Conservation (phyloP, 2,888 invertebrate genomes). For the Drosophila pseudotalamancana region DNA sequence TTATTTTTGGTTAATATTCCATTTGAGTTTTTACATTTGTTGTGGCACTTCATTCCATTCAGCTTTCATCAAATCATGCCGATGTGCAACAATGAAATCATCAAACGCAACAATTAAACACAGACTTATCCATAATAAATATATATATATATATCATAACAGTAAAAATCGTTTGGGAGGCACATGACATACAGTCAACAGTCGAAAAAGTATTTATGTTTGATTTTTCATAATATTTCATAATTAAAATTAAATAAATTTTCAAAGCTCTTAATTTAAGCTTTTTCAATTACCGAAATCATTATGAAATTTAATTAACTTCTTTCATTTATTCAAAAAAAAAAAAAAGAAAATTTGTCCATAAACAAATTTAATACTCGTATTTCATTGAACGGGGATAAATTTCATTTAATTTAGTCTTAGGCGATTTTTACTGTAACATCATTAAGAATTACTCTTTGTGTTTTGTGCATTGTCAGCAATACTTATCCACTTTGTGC, state of each 20-base stretch:
- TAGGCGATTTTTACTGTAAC: conserved; percentile 23
- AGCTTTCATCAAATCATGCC: conserved; percentile 6
- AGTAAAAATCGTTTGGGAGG: conserved; percentile 21
- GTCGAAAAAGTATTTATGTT: not conserved
- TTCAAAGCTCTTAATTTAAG: not conserved
- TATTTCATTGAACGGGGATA: not conserved
- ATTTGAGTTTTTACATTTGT: conserved; percentile 9
- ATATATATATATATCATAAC: conserved; percentile 7
- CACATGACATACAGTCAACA: not conserved
- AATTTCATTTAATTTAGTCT: conserved; percentile 10
- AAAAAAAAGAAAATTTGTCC: not conserved
- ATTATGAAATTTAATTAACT: too few species aligned
- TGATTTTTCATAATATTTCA: not conserved
- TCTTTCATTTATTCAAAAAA: too few species aligned
- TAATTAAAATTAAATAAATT: not conserved
- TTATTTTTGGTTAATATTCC: conserved; percentile 11
- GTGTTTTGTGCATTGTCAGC: not conserved
- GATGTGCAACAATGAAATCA: conserved; percentile 8
- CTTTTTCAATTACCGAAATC: too few species aligned
- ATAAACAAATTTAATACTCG: too few species aligned
- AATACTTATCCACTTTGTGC: not conserved
- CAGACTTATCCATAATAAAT: conserved; percentile 9
- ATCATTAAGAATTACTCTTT: conserved; percentile 1
- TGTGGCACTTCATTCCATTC: conserved; percentile 26
- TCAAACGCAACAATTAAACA: conserved; percentile 23